These are phyloP conservation scores for Eclectus roratus DNA, from an alignment of 2,113 vertebrate species.

Conservation along the genomic window DNA sequence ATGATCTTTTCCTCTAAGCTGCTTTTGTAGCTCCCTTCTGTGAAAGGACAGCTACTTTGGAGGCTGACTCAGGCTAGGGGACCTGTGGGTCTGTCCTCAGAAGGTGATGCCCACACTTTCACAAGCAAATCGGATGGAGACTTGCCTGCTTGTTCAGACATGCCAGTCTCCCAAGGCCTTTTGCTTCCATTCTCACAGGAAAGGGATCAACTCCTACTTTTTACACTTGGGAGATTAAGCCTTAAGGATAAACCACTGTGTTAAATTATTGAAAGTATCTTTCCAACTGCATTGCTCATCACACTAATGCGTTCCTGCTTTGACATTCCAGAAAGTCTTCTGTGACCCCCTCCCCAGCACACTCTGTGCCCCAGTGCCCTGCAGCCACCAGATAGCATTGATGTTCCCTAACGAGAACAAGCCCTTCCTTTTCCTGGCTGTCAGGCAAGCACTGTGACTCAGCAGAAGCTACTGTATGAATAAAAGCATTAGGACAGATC, in stretches of 20 bases:
- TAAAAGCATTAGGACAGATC: background rate
- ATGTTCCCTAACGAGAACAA: background rate
- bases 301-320: background rate
- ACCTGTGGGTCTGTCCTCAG: background rate
- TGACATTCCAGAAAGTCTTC: background rate
- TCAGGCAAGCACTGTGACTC: background rate
- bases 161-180: background rate
- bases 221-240: background rate
- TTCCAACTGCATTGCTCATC: background rate
- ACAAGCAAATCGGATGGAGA: background rate
- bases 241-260: background rate
- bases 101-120: background rate
- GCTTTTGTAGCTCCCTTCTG: background rate
- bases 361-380: background rate
- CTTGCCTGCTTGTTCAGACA: accelerated
- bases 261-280: background rate
- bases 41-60: background rate
- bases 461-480: background rate
- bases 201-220: background rate
- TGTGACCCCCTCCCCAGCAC: background rate
- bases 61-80: background rate
- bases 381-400: background rate
- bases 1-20: background rate
- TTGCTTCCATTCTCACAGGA: background rate
- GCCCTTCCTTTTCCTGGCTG: background rate